Evolutionary conservation across 2,797 vertebrate genomes (phyloP).

Genomic region (Orestias chungarensis): DNA sequence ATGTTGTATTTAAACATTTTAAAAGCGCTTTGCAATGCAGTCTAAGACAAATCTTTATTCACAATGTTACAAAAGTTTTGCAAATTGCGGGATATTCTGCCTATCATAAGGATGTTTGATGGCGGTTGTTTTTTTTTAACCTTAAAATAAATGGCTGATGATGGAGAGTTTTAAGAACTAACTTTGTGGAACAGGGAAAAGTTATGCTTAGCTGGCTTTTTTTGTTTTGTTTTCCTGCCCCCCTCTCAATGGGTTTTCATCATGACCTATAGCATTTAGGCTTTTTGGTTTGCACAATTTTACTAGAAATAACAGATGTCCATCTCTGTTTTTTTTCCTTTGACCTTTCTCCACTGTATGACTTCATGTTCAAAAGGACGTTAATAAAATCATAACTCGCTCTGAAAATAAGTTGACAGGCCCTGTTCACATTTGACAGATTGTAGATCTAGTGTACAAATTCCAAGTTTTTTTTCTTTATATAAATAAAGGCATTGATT

Average conservation of each 20-base stretch:
- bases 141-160: constrained; percentile 6
- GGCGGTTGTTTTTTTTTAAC: constrained; percentile 16
- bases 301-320: constrained; percentile 44
- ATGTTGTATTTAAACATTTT: constrained; percentile 15
- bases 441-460: constrained; percentile 40
- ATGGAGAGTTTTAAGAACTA: constrained; percentile 36
- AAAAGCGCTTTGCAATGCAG: constrained; percentile 9
- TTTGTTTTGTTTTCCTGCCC: too few species aligned
- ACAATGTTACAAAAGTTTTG: constrained; percentile 31
- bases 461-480: constrained; percentile 39
- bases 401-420: background rate
- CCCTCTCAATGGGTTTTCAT: constrained; percentile 4
- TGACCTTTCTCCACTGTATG: constrained; percentile 33
- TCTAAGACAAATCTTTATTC: background rate
- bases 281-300: constrained; percentile 37
- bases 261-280: constrained; percentile 45
- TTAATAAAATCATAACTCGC: constrained; percentile 1
- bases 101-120: constrained; percentile 17
- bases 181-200: constrained; percentile 22
- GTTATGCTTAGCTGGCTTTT: constrained; percentile 22
- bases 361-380: constrained; percentile 18
- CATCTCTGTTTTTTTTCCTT: background rate
- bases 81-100: background rate
- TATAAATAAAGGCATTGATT: constrained; percentile 61
- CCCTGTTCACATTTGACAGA: constrained; percentile 25